Evolutionary conservation across 2,797 vertebrate genomes (phyloP), one percentile per base, ranked within the genome.

Genomic region (Carcharodon carcharias): DNA sequence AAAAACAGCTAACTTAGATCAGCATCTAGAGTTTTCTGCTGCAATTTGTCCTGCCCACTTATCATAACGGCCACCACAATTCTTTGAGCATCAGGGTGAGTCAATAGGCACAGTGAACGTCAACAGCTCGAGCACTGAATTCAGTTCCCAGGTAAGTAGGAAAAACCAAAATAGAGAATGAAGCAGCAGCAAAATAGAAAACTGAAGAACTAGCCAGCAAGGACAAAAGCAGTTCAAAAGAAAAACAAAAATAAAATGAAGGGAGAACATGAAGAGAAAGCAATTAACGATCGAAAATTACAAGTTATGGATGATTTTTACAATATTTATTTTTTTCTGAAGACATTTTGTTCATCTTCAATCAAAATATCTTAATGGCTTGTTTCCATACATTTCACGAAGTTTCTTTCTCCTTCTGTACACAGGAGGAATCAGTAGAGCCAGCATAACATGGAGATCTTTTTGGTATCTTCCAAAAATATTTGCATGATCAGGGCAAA

Each of bases 331-430:
- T 93, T 67, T 40, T 65, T 45, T n/a, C 91, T 67, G 63, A 93
- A 93, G 21, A 93, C 21, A 26, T 92, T 93, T 93, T 67, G 40
- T 67, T 93, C 23, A 26, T n/a, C n/a, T n/a, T 65, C 40, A 93
- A 93, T 93, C 89, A 67, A 93, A 93, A 67, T 93, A 93, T 61
- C 91, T 67, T 67, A 40, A 93, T n/a, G 63, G 18, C n/a, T 93
- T 93, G 91, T 93, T 67, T 93, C 91, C 58, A 93, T 93, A 67
- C 45, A 93, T 93, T 65, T 93, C 61, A 26, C 11, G 6, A 63
- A 23, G 61, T 63, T 67, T 45, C 35, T 23, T 45, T 93, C 61
- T 45, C 61, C 35, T 63, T 67, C n/a, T 67, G n/a, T 65, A 45
- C 9, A 40, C 61, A 67, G 61, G 63, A 21, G 18, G n/a, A 93